Percentiles rank a stretch among this genome's conserved stretches.
Evolutionary conservation across 53 echinoderm and acorn worm species (phyloP).

Genomic region (Crossaster papposus): DNA sequence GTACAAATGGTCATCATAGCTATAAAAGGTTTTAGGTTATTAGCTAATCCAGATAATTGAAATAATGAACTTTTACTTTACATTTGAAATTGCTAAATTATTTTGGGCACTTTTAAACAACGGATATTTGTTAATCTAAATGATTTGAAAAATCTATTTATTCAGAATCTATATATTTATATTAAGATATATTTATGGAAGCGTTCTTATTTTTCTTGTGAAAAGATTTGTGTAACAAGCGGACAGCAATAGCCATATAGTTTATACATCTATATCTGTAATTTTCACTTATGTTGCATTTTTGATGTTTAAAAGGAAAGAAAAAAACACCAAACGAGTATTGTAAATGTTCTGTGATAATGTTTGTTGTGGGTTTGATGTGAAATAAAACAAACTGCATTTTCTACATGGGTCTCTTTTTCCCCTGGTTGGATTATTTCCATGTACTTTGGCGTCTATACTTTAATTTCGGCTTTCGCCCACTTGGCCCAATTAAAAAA

Average conservation of each 20-base stretch:
- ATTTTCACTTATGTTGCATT: constrained; percentile 36
- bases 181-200: constrained; percentile 13
- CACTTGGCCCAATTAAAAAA: too few relatives aligned
- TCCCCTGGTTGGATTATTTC: not conserved
- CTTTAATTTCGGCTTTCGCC: too few relatives aligned
- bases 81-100: not conserved
- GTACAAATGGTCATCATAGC: too few relatives aligned
- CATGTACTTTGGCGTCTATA: not conserved
- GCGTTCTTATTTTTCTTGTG: not conserved
- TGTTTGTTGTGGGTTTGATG: not conserved
- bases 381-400: not conserved
- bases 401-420: not conserved
- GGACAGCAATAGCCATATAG: constrained; percentile 46
- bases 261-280: constrained; percentile 21
- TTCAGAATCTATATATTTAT: not conserved
- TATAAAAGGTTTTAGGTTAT: too few relatives aligned
- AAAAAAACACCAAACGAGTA: constrained; percentile 26
- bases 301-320: constrained; percentile 36
- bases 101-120: not conserved
- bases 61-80: not conserved
- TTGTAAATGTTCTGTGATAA: not conserved
- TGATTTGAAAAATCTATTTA: constrained; percentile 14
- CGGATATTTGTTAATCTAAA: not conserved
- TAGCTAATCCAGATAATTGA: too few relatives aligned
- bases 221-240: not conserved